Evolutionary conservation across 2,797 vertebrate genomes (phyloP).

Genomic region (Crossoptilon crossoptilon): DNA sequence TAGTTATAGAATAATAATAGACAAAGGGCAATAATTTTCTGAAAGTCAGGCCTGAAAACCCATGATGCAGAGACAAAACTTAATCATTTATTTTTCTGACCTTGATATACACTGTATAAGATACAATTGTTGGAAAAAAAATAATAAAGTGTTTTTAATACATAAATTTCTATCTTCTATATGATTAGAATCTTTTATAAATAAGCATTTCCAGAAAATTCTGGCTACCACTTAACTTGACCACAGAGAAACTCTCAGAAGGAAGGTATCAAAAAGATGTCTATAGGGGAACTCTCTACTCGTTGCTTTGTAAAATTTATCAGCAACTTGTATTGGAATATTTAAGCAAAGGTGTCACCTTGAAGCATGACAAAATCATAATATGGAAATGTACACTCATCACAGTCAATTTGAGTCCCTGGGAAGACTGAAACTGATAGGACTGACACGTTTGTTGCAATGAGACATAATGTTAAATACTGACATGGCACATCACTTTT

Average conservation of each 20-base stretch:
- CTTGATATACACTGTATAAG: neutral
- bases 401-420: conserved; percentile 49
- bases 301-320: conserved; percentile 24
- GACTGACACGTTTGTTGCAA: conserved; percentile 12
- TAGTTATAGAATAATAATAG: neutral
- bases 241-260: conserved; percentile 9
- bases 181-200: conserved; percentile 28
- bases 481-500: neutral
- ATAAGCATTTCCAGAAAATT: conserved; percentile 32
- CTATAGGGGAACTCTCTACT: neutral
- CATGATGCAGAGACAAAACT: neutral
- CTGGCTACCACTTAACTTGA: conserved; percentile 25
- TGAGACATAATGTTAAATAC: neutral
- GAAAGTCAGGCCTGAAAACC: neutral
- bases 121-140: too few species aligned
- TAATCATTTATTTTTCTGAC: neutral
- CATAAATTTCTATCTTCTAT: neutral
- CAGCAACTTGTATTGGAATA: conserved; percentile 28
- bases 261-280: neutral
- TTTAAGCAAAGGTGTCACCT: conserved; percentile 52
- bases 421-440: conserved; percentile 59
- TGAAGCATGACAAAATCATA: conserved; percentile 38
- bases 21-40: neutral
- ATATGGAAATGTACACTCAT: conserved; percentile 59
- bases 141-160: neutral